Evolutionary conservation across 2,888 invertebrate species (phyloP), one percentile per base, ranked within the genome.

Genomic region (Rhimphoctona megacephalus): DNA sequence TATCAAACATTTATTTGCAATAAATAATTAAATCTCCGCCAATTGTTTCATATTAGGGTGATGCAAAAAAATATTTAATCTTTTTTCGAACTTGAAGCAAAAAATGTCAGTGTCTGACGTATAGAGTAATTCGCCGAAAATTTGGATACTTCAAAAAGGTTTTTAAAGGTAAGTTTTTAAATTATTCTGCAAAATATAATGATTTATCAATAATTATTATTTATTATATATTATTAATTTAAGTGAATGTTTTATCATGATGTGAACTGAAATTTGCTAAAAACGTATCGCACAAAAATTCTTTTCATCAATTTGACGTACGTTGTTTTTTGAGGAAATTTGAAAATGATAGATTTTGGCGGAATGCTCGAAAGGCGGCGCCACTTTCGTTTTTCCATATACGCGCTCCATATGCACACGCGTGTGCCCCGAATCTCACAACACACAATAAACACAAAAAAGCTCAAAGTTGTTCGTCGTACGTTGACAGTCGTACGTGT

Each of bases 401-500:
- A 30, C 61, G 61, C 61, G 61, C 61, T 30, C 6, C 61, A 7
- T 61, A 17, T 61, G 5, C 61, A 61, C 30, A 30, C 30, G 61
- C 61, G 61, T 30, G 30, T 61, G 17, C 11, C 25, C 14, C 17
- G 25, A 30, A 61, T 61, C 25, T 57, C 54, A 9, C 61, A 30
- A 61, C 61, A 61, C 61, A 61, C 25, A 30, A 61, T 61, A 61
- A 57, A 61, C 30, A 61, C 61, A 61, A 30, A 61, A 61, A 43
- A 43, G 30, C 30, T 30, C 61, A 61, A 61, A 30, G 61, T 61
- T 61, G 61, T 61, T 54, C 61, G 61, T 30, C 30, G 61, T 61
- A 61, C 17, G 61, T 30, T 77, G 61, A 73, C 22, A 46, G 46
- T 25, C 36, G 49, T 67, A 36, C 64, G 67, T 61, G 36, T 61